phyloP scores from a whole-genome alignment of 1,140 invertebrate species.

The Wiebesia pumilae region DNA sequence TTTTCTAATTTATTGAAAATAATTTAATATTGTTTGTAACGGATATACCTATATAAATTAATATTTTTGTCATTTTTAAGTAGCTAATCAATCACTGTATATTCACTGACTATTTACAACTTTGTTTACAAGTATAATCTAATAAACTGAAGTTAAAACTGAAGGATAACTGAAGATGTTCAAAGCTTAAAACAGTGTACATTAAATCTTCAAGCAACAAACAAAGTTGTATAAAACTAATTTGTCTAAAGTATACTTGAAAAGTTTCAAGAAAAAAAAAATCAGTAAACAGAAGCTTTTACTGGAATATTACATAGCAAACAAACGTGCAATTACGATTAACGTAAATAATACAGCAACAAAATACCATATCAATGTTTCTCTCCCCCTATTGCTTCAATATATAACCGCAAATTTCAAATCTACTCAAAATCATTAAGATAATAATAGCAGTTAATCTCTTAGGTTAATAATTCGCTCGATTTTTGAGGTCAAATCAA shows the following conservation, averaged over 20 bases:
- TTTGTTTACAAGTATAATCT: too few relatives aligned
- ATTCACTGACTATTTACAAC: too few relatives aligned
- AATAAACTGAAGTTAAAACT: too few relatives aligned
- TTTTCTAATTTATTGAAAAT: too few relatives aligned
- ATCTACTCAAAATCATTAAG: background rate
- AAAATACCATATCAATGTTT: background rate
- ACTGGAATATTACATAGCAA: background rate
- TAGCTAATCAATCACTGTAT: too few relatives aligned
- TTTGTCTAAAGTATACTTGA: background rate
- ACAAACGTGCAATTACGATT: conserved; percentile 1
- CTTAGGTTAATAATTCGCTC: conserved; percentile 13
- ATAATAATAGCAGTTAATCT: conserved; percentile 9
- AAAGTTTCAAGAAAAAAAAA: background rate
- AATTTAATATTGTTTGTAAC: too few relatives aligned
- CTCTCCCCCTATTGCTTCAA: too few relatives aligned
- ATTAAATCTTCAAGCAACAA: background rate
- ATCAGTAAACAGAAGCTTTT: background rate
- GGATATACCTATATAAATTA: too few relatives aligned
- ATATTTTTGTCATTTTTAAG: too few relatives aligned
- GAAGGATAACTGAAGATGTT: too few relatives aligned
- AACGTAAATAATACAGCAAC: background rate
- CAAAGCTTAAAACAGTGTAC: too few relatives aligned
- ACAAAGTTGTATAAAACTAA: background rate
- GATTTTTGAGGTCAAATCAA: background rate
- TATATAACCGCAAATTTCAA: background rate